Base-by-base conservation (phyloP, 1,140 invertebrate species). In the Elysia chlorotica region DNA sequence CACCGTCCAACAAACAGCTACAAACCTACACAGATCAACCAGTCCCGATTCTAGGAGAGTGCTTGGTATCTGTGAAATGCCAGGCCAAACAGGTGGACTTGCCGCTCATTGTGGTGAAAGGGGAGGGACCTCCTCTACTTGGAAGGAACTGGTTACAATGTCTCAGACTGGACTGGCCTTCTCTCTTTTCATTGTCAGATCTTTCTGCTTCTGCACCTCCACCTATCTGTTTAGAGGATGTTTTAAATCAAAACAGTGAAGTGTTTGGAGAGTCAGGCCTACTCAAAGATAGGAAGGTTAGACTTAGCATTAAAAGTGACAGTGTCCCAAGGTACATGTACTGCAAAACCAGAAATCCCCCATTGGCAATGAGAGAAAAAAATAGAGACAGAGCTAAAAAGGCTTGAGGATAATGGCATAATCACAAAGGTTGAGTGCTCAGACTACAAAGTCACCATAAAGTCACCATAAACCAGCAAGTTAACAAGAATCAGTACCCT, bases 321-420 rank as follows among this genome's bases (percentile, higher is more conserved):
- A 70, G 36, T 25, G 23, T 23, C 23, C 74, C 70, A 23, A 65
- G 25, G 73, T 53, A 65, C 76, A 65, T 25, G 73, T 53, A 65
- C 76, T 66, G 66, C 76, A 73, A 77, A 56, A 37, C 69, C 30
- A 37, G 67, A 57, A 68, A 76, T 23, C 36, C 83, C 78, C 73
- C 82, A 1, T 77, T 75, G 48, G 74, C 82, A 2, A 3, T 78
- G 2, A 23, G 69, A 21, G 71, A n/a, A 67, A 2, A 76, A 74
- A 28, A 76, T 88, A 2, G 81, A 85, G 19, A 56, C 48, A 23
- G 82, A 87, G 63, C 36, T 80, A 10, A 63, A 65, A 17, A 57
- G 77, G 31, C 67, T 84, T 33, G 30, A 70, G 37, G 33, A 33
- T 31, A 23, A 62, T 53, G 81, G 77, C 5, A 76, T 81, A 1